A percentile compares a stretch with the other conserved stretches of the same genome.
phyloP scores from a whole-genome alignment of 2,888 invertebrate species.

The Sycophila texana region DNA sequence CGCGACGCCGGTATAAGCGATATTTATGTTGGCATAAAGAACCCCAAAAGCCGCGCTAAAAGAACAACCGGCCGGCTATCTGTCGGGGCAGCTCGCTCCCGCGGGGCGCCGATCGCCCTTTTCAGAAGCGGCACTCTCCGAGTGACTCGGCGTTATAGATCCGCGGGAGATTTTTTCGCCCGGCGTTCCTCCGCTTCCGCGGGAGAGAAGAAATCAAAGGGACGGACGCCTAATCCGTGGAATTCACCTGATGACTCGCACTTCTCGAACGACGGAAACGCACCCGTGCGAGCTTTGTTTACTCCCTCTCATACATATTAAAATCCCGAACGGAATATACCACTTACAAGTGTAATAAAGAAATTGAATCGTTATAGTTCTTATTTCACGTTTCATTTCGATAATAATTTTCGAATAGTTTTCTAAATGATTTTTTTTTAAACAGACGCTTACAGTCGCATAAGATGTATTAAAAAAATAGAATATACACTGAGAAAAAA shows the following conservation, averaged over 20 bases:
- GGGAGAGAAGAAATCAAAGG: conserved; percentile 20
- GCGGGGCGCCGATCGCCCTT: conserved; percentile 29
- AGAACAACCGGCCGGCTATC: conserved; percentile 66
- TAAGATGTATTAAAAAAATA: too few species aligned
- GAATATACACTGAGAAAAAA: too few species aligned
- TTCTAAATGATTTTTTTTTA: too few species aligned
- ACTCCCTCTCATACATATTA: conserved; percentile 16
- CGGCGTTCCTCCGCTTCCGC: neutral
- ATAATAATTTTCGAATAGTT: too few species aligned
- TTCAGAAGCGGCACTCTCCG: neutral
- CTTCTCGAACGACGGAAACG: neutral
- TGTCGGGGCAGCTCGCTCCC: neutral
- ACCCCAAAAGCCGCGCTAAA: conserved; percentile 69
- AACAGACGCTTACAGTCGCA: too few species aligned
- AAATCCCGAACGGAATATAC: conserved; percentile 2
- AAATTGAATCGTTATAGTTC: too few species aligned
- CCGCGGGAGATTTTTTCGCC: neutral
- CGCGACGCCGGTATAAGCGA: conserved; percentile 73
- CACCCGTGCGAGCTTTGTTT: neutral
- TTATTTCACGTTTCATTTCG: too few species aligned
- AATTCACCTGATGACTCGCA: conserved; percentile 46
- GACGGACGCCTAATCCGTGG: conserved; percentile 31
- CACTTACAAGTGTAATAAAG: too few species aligned
- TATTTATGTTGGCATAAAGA: conserved; percentile 75
- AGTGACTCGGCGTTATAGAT: conserved; percentile 14